Evolutionary conservation across 2,797 vertebrate genomes (phyloP), one percentile per base, ranked within the genome.

Genomic region (Centroberyx gerrardi): DNA sequence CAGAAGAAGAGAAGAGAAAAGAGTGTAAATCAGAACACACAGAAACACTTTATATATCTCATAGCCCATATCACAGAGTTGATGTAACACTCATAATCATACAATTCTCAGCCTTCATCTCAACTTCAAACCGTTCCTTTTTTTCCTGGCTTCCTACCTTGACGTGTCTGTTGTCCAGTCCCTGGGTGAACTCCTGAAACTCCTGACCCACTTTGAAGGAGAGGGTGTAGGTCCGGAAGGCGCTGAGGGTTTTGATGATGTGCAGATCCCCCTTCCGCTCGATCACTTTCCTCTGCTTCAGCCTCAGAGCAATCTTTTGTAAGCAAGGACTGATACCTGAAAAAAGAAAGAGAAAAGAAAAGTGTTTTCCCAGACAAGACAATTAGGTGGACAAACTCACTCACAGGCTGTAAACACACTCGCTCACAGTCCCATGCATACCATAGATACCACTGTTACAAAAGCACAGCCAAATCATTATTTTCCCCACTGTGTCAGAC

Each of bases 101-200:
- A 59, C 3, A 69, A 3, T 3, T 53, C 14, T 3, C 8, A 40
- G 8, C 36, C 48, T 14, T 33, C 51, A 15, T n/a, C 28, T 63
- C 8, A 31, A 15, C 27, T 8, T 44, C 3, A 28, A n/a, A 38
- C 14, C 33, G 4, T 59, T 38, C 4, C 8, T 61, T 8, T 8
- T 42, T 85, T 68, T 3, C 17, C 29, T 22, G 22, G 18, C 22
- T 6, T 38, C 29, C 78, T 88, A 97, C 97, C 96, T 95, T 97
- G 85, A 96, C 93, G 67, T 94, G 95, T 70, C 95, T 95, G 81
- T 96, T 95, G 86, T 98, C 97, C 86, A 98, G 74, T 8, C 97
- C 96, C 82, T 95, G 91, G 8, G 94, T 97, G 46, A 95, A 96
- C 90, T 98, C 97, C 5, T 96, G 89, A 87, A 97, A 97, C 76